Percentiles rank a stretch among this genome's conserved stretches.
Evolutionary conservation across 2,888 invertebrate species (phyloP).

Genomic region (Tupiocoris notatus): DNA sequence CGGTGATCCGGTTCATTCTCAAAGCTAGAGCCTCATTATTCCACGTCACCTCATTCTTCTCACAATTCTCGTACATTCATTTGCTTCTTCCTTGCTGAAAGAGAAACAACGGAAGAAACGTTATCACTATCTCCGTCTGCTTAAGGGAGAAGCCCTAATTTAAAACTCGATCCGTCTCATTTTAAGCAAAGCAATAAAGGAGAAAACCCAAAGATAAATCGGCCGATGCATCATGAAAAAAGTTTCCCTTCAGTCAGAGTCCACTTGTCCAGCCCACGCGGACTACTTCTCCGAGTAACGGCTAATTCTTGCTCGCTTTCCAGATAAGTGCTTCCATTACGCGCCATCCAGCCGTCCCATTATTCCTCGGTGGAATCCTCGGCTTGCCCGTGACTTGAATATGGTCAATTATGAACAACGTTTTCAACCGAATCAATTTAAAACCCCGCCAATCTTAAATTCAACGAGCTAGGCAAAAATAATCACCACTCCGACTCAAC

Average conservation of each 20-base stretch:
- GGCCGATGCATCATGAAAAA: background rate
- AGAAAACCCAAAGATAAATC: conserved; percentile 3
- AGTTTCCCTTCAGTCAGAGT: background rate
- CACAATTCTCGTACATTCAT: background rate
- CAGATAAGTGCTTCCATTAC: background rate
- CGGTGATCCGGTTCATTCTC: too few species aligned
- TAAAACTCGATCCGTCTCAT: conserved; percentile 34
- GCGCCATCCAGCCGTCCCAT: background rate
- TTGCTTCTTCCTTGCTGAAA: background rate
- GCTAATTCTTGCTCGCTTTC: background rate
- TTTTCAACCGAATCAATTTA: background rate
- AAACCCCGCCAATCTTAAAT: too few species aligned
- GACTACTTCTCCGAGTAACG: background rate
- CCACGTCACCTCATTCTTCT: too few species aligned
- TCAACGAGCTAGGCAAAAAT: too few species aligned
- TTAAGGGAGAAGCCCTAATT: conserved; percentile 15
- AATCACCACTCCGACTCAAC: too few species aligned
- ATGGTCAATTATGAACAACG: background rate
- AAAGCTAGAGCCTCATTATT: too few species aligned
- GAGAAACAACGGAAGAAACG: background rate
- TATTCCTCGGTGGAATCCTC: background rate
- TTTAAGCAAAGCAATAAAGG: conserved; percentile 18
- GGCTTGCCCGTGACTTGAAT: background rate
- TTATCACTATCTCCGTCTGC: background rate
- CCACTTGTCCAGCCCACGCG: background rate